Evolutionary conservation across 2,888 invertebrate genomes (phyloP), one percentile per base, ranked within the genome.

Genomic region (Sialis fuliginosa): DNA sequence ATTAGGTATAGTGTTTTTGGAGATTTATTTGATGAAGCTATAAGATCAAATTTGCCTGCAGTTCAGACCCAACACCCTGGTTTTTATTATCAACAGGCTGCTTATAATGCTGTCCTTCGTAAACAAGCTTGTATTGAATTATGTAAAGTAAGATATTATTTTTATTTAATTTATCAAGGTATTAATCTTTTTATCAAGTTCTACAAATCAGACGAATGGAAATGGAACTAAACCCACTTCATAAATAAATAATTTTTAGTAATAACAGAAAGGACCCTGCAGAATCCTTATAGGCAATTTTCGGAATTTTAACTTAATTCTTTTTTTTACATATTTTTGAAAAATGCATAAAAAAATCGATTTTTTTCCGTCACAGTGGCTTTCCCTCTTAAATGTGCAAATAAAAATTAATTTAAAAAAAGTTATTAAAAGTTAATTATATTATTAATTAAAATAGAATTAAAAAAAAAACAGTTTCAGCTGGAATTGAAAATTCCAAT

Each of bases 11-110:
- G 75, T 61, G 73, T 81, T 49, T 97, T 97, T 72, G 97, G 90
- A 39, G 93, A 95, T 59, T 71, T 96, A 50, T 97, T 98, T 72
- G 91, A 93, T 66, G 90, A 92, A 63, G 95, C 96, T 10, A 91
- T 96, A 32, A 79, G 85, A 55, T 76, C 82, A 54, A 95, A 95
- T 5, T 71, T 96, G 50, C 87, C 91, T 2, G 92, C 95, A 2
- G 80, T 93, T 48, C 93, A 95, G 63, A 91, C 91, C 0, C 91
- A 96, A 59, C 95, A 98, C 68, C 97, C 97, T 4, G 97, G 97
- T 5, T 88, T 93, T 62, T 96, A 95, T 67, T 95, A 87, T 61
- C 90, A 93, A 58, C 83, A 89, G 64, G 92, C 95, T 10, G 92
- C 95, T n/a, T 82, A 87, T 59, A 83, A 86, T 62, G 82, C 89